Percentiles rank a stretch among this genome's conserved stretches.
phyloP scores from a whole-genome alignment of 2,113 vertebrate species.

The Carassius gibelio region DNA sequence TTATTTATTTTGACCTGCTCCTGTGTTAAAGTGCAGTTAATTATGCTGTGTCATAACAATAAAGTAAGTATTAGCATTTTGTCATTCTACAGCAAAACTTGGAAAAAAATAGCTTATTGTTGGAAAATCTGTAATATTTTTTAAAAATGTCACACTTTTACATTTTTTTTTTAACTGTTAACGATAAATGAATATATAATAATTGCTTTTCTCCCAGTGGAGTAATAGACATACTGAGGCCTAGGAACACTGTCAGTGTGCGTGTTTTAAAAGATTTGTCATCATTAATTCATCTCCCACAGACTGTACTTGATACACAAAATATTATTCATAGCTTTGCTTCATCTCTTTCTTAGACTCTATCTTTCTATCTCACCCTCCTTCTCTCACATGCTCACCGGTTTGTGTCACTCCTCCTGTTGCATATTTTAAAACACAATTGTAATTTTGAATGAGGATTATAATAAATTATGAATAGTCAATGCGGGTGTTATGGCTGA shows the following conservation, averaged over 20 bases:
- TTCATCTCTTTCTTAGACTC: background rate
- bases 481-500: slow-evolving; percentile 46
- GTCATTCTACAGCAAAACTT: background rate
- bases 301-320: slow-evolving; percentile 33
- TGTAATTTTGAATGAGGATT: slow-evolving; percentile 60
- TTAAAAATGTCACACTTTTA: background rate
- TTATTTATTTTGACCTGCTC: background rate
- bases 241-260: background rate
- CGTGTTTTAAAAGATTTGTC: slow-evolving; percentile 28
- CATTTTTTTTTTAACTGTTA: no score
- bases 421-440: slow-evolving; percentile 60
- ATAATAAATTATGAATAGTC: slow-evolving; percentile 61
- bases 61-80: background rate
- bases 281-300: slow-evolving; percentile 42
- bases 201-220: background rate
- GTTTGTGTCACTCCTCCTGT: background rate
- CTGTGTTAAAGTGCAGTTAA: background rate
- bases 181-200: background rate
- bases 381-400: background rate
- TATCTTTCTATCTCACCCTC: slow-evolving; percentile 8
- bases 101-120: background rate
- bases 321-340: slow-evolving; percentile 24
- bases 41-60: background rate
- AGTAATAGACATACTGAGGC: background rate
- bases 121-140: background rate